phyloP scores from a whole-genome alignment of 92 coral and sea anemone species.

The Epizoanthus ramosus region DNA sequence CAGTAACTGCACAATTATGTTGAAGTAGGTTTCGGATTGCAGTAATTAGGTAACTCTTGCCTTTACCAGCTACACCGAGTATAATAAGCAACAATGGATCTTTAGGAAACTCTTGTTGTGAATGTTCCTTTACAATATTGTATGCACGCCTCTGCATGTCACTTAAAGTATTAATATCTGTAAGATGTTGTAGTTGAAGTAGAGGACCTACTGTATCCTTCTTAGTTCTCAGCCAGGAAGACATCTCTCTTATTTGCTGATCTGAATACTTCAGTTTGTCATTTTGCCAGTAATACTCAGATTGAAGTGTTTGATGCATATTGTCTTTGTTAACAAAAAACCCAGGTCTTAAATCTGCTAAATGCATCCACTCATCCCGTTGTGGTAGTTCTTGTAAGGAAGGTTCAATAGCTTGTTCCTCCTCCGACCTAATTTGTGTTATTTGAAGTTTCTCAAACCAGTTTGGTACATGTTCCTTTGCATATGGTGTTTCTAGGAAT shows the following conservation, averaged over 20 bases:
- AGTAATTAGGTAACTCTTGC: constrained; percentile 37
- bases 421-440: constrained; percentile 40
- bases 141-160: constrained; percentile 39
- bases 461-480: constrained; percentile 61
- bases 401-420: constrained; percentile 27
- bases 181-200: constrained; percentile 11
- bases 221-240: constrained; percentile 64
- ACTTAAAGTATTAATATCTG: constrained; percentile 28
- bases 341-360: constrained; percentile 57
- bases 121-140: constrained; percentile 36
- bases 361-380: constrained; percentile 62
- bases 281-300: constrained; percentile 60
- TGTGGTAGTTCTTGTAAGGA: constrained; percentile 44
- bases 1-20: constrained; percentile 33
- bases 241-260: constrained; percentile 59
- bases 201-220: constrained; percentile 45
- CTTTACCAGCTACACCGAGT: constrained; percentile 40
- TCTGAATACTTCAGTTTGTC: constrained; percentile 55
- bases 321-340: constrained; percentile 32
- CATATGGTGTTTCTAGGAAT: constrained; percentile 55
- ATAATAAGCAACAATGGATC: constrained; percentile 5
- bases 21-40: constrained; percentile 50
- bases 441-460: constrained; percentile 58
- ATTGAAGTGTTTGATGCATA: constrained; percentile 33
- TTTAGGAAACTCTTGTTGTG: constrained; percentile 21